A percentile compares a stretch with the other conserved stretches of the same genome.
phyloP scores from a whole-genome alignment of 1,140 invertebrate genomes.

The Halictus rubicundus region DNA sequence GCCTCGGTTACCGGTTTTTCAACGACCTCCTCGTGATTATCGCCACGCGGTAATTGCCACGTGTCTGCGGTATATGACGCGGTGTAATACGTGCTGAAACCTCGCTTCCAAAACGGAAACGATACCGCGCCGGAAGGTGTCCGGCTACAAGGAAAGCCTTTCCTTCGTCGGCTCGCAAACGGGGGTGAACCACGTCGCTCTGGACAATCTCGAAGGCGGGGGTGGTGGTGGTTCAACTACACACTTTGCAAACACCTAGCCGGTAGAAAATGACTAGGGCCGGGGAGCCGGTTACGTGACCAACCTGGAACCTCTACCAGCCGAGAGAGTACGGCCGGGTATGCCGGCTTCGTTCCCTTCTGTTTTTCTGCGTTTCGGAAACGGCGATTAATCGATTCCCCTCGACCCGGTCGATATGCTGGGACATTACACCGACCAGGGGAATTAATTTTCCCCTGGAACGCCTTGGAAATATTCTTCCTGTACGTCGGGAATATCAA shows the following conservation, averaged over 20 bases:
- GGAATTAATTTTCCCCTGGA: not conserved
- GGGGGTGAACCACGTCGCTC: slow-evolving; percentile 6
- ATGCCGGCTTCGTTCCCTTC: not conserved
- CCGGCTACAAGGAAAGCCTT: slow-evolving; percentile 76
- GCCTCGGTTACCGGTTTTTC: slow-evolving; percentile 50
- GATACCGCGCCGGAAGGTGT: slow-evolving; percentile 77
- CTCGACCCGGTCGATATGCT: not conserved
- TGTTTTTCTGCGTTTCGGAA: slow-evolving; percentile 9
- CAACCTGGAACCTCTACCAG: not conserved
- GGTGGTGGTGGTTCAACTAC: not conserved
- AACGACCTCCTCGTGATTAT: slow-evolving; percentile 50
- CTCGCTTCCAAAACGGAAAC: slow-evolving; percentile 76
- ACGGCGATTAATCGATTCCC: not conserved
- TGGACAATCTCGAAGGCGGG: not conserved
- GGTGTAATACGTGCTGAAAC: slow-evolving; percentile 48
- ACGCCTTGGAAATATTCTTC: too few species aligned
- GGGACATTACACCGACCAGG: not conserved
- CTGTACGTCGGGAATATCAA: too few species aligned
- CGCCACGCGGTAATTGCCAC: slow-evolving; percentile 54
- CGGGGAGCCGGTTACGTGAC: slow-evolving; percentile 29
- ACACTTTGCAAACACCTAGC: slow-evolving; percentile 29
- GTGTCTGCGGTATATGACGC: slow-evolving; percentile 43
- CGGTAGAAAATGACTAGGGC: slow-evolving; percentile 14
- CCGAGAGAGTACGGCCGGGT: too few species aligned
- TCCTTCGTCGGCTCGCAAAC: slow-evolving; percentile 56